These are phyloP conservation scores for Aplochiton taeniatus DNA, from an alignment of 2,797 vertebrate species.

Conservation along the genomic window DNA sequence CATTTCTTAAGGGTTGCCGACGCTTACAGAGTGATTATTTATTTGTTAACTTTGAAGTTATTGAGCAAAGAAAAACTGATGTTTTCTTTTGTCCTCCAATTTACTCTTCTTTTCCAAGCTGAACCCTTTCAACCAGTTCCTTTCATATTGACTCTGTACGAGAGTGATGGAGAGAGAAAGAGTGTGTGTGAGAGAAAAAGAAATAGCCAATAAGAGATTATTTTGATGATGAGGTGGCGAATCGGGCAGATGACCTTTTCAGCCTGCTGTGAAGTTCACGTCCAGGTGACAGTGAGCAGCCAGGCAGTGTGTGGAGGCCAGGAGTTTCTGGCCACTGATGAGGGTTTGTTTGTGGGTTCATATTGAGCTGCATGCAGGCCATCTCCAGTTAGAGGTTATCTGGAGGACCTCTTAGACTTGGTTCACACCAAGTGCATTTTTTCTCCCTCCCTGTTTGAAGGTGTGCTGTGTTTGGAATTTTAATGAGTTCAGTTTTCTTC, in stretches of 20 bases:
- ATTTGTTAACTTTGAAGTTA: neutral
- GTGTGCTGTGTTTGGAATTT: neutral
- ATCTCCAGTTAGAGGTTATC: neutral
- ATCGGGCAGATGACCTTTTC: slow-evolving; percentile 9
- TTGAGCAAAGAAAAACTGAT: neutral
- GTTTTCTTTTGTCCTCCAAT: too few relatives aligned
- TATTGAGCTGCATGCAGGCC: neutral
- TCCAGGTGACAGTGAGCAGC: slow-evolving; percentile 2
- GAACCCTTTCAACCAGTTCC: neutral
- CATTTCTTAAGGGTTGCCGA: too few relatives aligned
- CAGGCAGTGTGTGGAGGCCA: neutral
- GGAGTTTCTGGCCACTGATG: neutral
- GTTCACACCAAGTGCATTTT: neutral
- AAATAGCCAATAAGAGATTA: neutral
- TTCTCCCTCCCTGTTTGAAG: neutral
- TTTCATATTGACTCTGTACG: neutral
- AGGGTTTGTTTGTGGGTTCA: neutral
- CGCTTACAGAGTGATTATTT: too few relatives aligned
- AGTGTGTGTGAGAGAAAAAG: neutral
- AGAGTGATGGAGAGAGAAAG: neutral
- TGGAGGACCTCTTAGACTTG: neutral
- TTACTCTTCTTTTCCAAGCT: too few relatives aligned
- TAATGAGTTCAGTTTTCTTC: neutral
- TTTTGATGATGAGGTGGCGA: neutral
- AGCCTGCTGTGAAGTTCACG: slow-evolving; percentile 16